These are phyloP conservation scores for Cinclus mexicanus DNA, from an alignment of 2,113 vertebrate genomes.

Conservation along the genomic window DNA sequence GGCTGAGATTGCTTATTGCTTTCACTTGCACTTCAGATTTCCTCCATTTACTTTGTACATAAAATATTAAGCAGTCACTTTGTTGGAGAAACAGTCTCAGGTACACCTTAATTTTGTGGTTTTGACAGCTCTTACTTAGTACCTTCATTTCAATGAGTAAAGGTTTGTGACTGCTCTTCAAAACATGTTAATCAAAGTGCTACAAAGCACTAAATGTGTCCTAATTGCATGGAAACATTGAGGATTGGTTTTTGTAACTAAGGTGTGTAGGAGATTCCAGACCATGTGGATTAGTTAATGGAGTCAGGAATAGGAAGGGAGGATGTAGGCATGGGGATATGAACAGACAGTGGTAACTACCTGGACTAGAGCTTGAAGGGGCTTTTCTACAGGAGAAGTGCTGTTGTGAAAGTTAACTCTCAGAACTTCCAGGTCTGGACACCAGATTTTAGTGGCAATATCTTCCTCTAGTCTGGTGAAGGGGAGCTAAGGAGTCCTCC, in stretches of 20 bases:
- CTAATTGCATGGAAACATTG: background rate
- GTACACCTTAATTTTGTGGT: background rate
- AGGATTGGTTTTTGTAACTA: background rate
- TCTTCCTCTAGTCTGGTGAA: background rate
- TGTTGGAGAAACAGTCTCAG: background rate
- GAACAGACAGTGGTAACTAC: background rate
- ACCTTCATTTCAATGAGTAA: background rate
- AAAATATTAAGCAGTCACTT: background rate
- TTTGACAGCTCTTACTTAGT: background rate
- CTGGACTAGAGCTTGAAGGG: background rate
- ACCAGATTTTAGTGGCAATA: background rate
- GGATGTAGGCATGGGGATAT: background rate
- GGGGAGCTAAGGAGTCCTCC: background rate
- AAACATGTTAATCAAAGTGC: background rate
- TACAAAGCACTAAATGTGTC: background rate
- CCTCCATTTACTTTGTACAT: background rate
- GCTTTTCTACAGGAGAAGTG: background rate
- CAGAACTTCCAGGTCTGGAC: background rate
- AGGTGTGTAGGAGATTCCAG: background rate
- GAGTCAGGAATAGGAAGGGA: background rate
- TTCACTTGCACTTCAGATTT: background rate
- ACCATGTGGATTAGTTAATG: background rate
- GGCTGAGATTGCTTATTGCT: background rate
- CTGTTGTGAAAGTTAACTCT: background rate
- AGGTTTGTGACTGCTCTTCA: background rate